Evolutionary conservation across 2,113 vertebrate genomes (phyloP), one percentile per base, ranked within the genome.

Genomic region (Marcusenius ussheri): DNA sequence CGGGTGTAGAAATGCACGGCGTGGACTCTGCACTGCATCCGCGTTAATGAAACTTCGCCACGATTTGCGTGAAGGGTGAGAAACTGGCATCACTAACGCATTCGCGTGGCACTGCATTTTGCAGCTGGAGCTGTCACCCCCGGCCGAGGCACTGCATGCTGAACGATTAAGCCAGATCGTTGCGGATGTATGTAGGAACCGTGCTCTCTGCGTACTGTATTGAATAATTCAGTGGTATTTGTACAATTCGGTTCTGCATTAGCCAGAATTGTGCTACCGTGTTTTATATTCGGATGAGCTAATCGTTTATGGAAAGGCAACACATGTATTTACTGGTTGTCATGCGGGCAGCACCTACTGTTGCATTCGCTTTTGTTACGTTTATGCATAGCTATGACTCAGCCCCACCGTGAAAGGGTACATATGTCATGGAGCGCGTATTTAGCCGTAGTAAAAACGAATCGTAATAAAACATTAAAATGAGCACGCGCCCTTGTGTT

Each of bases 21-120:
- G 83, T 86, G 88, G 77, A 80, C 77, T 66, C 70, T 9, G 49
- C n/a, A 21, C 24, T 85, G 85, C 62, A 66, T 80, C 85, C 88
- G 91, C 77, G 92, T 95, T 95, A 92, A 96, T 96, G 95, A 93
- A 95, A 96, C 93, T 94, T 92, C 93, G 94, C 91, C 92, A 91
- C 91, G 94, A 93, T 92, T 93, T 93, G 86, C 93, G 93, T 90
- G 90, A 94, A 92, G 92, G 96, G 96, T 96, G 93, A 95, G 94
- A 89, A 90, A 87, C 89, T 90, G 9, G 19, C 6, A 19, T 3
- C 24, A n/a, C 35, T 47, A 21, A 24, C 11, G 45, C 45, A 11
- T 24, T 17, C 7, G 83, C 11, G 42, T 24, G 19, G 77, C 39
- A 35, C 74, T n/a, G 24, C 19, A 7, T 56, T 56, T 56, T 56